Evolutionary conservation across 53 echinoderm and acorn worm genomes (phyloP).

Genomic region (Mesocentrotus franciscanus): DNA sequence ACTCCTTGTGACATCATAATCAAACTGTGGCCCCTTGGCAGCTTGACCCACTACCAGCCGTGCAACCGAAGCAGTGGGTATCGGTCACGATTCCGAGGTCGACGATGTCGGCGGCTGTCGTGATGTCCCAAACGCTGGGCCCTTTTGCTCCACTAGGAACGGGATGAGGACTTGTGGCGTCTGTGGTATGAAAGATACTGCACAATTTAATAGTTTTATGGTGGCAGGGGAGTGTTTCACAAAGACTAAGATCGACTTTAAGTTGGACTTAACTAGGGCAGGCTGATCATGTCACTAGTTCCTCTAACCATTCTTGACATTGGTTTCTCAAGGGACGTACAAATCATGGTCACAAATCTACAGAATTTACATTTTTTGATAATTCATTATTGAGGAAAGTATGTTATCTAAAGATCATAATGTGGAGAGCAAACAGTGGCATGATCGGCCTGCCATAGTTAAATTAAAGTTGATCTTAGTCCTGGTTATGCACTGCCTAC

Average conservation of each 20-base stretch:
- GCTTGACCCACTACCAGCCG: conserved; percentile 83
- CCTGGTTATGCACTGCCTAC: no score
- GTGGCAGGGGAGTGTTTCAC: neutral
- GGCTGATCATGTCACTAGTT: no score
- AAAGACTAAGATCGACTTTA: neutral
- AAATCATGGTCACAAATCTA: no score
- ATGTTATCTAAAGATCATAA: no score
- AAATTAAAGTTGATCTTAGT: no score
- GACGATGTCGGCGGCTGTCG: conserved; percentile 64
- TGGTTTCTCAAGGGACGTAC: no score
- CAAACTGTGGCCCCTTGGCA: conserved; percentile 84
- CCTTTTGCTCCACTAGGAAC: conserved; percentile 57
- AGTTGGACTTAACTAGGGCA: no score
- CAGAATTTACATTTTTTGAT: no score
- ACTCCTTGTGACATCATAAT: neutral
- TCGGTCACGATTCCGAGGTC: conserved; percentile 79
- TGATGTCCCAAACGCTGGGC: conserved; percentile 86
- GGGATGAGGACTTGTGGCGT: neutral
- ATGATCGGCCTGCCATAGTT: no score
- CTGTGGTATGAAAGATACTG: neutral
- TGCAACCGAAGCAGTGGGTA: conserved; percentile 95
- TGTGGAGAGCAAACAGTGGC: no score
- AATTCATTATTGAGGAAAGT: no score
- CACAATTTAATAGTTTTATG: neutral
- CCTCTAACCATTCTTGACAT: no score